A percentile compares a stretch with the other conserved stretches of the same genome.
Conservation (phyloP, 1,140 invertebrate genomes). For the Drosophila grimshawi region DNA sequence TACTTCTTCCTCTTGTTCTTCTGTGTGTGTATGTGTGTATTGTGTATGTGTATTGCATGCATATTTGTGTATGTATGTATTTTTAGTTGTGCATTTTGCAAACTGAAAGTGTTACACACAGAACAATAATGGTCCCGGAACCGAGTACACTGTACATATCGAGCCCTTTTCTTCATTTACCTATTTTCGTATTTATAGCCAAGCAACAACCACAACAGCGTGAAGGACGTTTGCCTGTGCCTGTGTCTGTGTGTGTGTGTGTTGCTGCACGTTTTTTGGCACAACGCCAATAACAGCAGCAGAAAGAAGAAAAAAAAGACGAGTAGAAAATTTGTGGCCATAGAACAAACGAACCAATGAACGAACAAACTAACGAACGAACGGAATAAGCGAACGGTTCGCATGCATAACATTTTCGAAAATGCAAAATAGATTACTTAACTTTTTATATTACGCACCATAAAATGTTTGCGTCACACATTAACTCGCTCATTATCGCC, state of each 20-base stretch:
- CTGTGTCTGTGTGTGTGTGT: conserved; percentile 8
- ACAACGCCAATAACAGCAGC: conserved; percentile 20
- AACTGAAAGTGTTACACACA: neutral
- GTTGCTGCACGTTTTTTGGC: conserved; percentile 40
- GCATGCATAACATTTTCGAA: conserved; percentile 64
- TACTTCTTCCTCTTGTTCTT: neutral
- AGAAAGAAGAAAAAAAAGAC: conserved; percentile 12
- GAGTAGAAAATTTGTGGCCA: neutral
- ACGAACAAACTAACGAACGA: too few relatives aligned
- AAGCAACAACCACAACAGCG: neutral
- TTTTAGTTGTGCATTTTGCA: conserved; percentile 22
- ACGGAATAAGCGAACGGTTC: neutral
- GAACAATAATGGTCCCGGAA: conserved; percentile 5
- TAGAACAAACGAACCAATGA: neutral
- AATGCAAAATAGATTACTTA: conserved; percentile 36
- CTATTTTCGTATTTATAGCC: conserved; percentile 36
- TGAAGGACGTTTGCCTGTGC: conserved; percentile 34
- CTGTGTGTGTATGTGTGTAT: conserved; percentile 13
- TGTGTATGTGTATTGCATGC: conserved; percentile 6
- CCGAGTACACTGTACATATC: conserved; percentile 18
- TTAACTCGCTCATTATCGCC: neutral
- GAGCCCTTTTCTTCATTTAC: conserved; percentile 30
- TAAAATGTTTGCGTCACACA: conserved; percentile 40
- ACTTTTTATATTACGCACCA: conserved; percentile 43
- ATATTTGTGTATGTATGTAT: conserved; percentile 7